Conservation (phyloP, 2,797 vertebrate genomes). For the Siniperca undulata region DNA sequence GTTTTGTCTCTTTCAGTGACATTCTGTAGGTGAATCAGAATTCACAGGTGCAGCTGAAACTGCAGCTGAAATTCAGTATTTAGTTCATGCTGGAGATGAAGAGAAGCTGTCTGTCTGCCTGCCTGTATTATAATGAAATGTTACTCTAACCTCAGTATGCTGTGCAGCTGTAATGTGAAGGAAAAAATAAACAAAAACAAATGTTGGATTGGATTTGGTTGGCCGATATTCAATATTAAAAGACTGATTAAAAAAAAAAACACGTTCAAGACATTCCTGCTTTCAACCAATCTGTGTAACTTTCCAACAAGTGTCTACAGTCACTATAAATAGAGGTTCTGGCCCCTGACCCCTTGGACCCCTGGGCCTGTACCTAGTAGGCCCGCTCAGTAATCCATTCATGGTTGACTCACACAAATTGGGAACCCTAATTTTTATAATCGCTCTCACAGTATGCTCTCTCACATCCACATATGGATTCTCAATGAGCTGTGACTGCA, state of each 20-base stretch:
- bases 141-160: background rate
- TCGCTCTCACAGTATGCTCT: slow-evolving; percentile 11
- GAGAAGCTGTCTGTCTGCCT: background rate
- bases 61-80: background rate
- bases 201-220: slow-evolving; percentile 1
- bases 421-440: slow-evolving; percentile 29
- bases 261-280: too few relatives aligned
- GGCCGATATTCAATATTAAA: background rate
- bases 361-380: background rate
- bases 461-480: slow-evolving; percentile 54
- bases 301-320: background rate
- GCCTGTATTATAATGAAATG: background rate
- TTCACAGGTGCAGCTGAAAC: background rate
- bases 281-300: background rate
- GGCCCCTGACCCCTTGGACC: background rate
- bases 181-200: background rate
- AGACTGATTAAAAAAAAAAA: background rate
- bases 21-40: background rate
- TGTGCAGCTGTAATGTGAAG: background rate
- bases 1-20: background rate
- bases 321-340: background rate
- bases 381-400: background rate
- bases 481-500: slow-evolving; percentile 62
- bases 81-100: background rate
- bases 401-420: slow-evolving; percentile 11